Evolutionary conservation across 2,888 invertebrate genomes (phyloP).

Genomic region (Gymnoscelis rufifasciata): DNA sequence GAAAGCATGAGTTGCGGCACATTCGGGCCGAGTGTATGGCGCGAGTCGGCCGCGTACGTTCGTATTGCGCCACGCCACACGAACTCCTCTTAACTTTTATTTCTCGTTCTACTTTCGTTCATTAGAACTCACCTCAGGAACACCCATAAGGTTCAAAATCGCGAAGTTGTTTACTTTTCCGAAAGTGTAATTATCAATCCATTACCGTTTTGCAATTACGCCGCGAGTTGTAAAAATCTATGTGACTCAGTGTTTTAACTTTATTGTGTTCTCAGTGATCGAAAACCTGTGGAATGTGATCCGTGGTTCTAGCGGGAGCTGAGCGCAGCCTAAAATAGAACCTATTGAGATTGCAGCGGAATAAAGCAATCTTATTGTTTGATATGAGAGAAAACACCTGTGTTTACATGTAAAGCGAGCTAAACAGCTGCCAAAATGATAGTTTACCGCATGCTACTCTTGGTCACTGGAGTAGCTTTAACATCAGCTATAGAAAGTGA

Average conservation of each 20-base stretch:
- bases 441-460: slow-evolving; percentile 40
- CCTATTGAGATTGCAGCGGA: slow-evolving; percentile 38
- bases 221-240: slow-evolving; percentile 46
- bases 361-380: slow-evolving; percentile 34
- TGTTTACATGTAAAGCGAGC: slow-evolving; percentile 34
- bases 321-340: slow-evolving; percentile 48
- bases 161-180: slow-evolving; percentile 7
- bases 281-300: slow-evolving; percentile 52
- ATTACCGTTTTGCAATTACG: slow-evolving; percentile 38
- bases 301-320: slow-evolving; percentile 37
- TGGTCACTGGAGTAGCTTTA: slow-evolving; percentile 37
- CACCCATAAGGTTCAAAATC: slow-evolving; percentile 1
- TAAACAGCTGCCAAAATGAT: slow-evolving; percentile 48
- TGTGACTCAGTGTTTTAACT: slow-evolving; percentile 67
- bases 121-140: slow-evolving; percentile 12
- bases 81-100: slow-evolving; percentile 46
- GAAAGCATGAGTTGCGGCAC: slow-evolving; percentile 31
- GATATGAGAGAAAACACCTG: slow-evolving; percentile 40
- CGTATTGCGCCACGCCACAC: slow-evolving; percentile 28
- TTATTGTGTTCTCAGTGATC: slow-evolving; percentile 57
- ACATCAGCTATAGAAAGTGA: slow-evolving; percentile 31
- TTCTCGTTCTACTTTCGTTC: slow-evolving; percentile 35
- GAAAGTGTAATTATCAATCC: slow-evolving; percentile 38
- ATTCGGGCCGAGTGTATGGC: slow-evolving; percentile 53
- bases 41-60: slow-evolving; percentile 51